Conservation (phyloP, 2,797 vertebrate species). For the Steatocranus sp. region DNA sequence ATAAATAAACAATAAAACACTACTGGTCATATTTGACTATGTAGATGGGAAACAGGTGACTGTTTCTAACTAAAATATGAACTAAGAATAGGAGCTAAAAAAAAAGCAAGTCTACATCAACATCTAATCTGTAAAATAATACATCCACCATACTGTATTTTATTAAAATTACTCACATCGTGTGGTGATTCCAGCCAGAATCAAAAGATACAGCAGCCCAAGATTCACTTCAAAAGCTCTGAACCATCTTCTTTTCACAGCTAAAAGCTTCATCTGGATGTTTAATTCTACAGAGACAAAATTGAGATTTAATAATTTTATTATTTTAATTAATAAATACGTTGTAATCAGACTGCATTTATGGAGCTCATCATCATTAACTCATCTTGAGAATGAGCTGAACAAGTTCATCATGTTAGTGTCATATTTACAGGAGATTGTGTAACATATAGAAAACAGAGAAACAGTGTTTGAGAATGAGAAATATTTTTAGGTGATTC, state of each 20-base stretch:
- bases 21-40: rapidly evolving
- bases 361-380: too few species aligned
- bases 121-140: neutral
- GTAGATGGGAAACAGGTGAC: neutral
- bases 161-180: neutral
- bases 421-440: neutral
- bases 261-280: neutral
- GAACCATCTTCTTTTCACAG: neutral
- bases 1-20: neutral
- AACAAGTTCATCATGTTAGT: rapidly evolving
- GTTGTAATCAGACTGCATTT: neutral
- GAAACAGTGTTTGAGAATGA: neutral
- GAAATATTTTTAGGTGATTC: neutral
- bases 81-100: neutral
- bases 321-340: rapidly evolving
- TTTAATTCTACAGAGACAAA: neutral
- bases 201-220: neutral
- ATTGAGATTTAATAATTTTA: rapidly evolving
- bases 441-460: neutral
- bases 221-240: neutral
- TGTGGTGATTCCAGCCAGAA: neutral
- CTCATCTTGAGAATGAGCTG: neutral
- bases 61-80: neutral
- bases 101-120: neutral
- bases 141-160: neutral